Evolutionary conservation across 2,797 vertebrate species (phyloP), one percentile per base, ranked within the genome.

Genomic region (Alouatta caraya): DNA sequence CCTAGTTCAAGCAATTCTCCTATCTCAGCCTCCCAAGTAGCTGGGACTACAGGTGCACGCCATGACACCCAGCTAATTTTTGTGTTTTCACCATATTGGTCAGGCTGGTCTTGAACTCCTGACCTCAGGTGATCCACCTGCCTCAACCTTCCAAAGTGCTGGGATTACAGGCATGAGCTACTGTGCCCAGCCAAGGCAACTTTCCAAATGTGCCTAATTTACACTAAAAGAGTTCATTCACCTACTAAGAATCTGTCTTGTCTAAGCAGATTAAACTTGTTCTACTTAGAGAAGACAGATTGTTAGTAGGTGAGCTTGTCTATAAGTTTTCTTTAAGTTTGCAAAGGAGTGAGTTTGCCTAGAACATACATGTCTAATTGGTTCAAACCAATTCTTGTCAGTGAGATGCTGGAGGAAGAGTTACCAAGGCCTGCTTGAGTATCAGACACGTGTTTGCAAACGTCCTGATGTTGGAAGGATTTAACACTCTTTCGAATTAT

Each of bases 271-370:
- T 30, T 21, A 26, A 26, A 55, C 6, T 55, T 55, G 2, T 0
- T 55, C 52, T 55, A 22, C 52, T 55, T 55, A 55, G 52, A 22
- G 8, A 24, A 55, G 52, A 55, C 52, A 55, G 21, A 55, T 55
- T 22, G 8, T 55, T 55, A 55, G 52, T 55, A 55, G 8, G 52
- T 55, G 52, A 55, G 21, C 52, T 22, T 17, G 70, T 44, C 44
- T 30, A 52, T 61, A 48, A n/a, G 59, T 91, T 80, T 91, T 96
- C 57, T 90, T 93, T 76, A 80, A 50, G 22, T 67, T 86, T 91
- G 28, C 19, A 39, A 82, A 94, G 44, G 21, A 61, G 39, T 67
- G 48, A 22, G 5, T 90, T 80, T 81, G 33, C 70, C 76, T 42
- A 26, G 59, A 44, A 46, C 9, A 1, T 12, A 48, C 28, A 9